phyloP scores from a whole-genome alignment of 2,888 invertebrate species.

The Seladonia tumulorum region DNA sequence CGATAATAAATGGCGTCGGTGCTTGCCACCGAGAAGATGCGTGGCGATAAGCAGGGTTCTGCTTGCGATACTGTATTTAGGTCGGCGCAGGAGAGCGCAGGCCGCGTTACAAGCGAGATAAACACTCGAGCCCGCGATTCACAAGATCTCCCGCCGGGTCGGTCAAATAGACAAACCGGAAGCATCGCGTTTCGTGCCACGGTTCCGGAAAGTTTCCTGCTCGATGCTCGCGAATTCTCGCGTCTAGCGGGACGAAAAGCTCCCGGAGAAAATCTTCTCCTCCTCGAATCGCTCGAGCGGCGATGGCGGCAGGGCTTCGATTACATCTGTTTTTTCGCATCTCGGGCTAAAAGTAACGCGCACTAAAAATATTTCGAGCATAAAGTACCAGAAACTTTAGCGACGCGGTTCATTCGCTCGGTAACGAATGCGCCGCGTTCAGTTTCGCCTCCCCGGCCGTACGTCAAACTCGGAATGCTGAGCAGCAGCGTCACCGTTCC shows the following conservation, averaged over 20 bases:
- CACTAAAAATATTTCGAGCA: slow-evolving; percentile 79
- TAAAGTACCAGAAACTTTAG: slow-evolving; percentile 66
- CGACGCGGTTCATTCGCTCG: slow-evolving; percentile 41
- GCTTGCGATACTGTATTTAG: slow-evolving; percentile 40
- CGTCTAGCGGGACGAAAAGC: not conserved
- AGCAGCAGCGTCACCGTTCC: not conserved
- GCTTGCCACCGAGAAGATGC: slow-evolving; percentile 8
- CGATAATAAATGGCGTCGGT: slow-evolving; percentile 34
- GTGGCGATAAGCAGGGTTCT: slow-evolving; percentile 18
- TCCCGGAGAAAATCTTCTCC: not conserved
- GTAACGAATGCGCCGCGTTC: slow-evolving; percentile 27
- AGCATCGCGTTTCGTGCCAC: not conserved
- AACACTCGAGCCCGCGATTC: slow-evolving; percentile 23
- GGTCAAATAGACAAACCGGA: not conserved
- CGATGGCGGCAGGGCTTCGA: slow-evolving; percentile 36
- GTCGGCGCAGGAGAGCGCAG: slow-evolving; percentile 25
- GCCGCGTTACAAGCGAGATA: not conserved
- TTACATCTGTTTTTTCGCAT: slow-evolving; percentile 69
- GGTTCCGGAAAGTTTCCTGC: not conserved
- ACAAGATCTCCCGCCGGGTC: not conserved
- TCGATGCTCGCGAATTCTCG: not conserved
- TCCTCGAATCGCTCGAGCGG: not conserved
- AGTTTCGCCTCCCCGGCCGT: slow-evolving; percentile 9
- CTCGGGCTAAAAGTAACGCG: slow-evolving; percentile 74
- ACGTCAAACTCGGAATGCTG: slow-evolving; percentile 30